Evolutionary conservation across 30 jellyfish, hydroid and myxozoan species (phyloP).

Genomic region (Pseudorhiza aurosa): DNA sequence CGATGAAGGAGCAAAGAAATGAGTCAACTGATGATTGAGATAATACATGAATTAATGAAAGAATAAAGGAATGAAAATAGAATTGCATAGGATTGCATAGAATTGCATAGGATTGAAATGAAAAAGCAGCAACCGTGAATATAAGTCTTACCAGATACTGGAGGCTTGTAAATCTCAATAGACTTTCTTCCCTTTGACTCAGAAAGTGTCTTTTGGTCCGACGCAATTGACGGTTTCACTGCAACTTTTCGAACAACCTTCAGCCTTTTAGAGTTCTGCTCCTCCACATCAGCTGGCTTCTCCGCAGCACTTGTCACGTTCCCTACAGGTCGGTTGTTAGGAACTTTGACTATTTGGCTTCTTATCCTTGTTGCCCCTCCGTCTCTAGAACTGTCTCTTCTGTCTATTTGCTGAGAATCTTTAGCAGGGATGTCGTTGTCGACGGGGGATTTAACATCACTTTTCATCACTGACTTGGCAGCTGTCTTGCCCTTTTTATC

Average conservation of each 20-base stretch:
- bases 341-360: conserved; percentile 35
- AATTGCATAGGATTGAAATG: too few species aligned
- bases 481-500: not conserved
- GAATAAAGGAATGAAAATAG: not conserved
- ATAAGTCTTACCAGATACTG: not conserved
- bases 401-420: not conserved
- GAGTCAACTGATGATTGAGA: not conserved
- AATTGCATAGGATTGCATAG: too few species aligned
- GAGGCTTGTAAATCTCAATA: conserved; percentile 66
- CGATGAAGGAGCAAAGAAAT: not conserved
- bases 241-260: conserved; percentile 50
- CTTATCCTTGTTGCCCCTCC: not conserved
- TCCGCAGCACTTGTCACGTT: not conserved
- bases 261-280: conserved; percentile 6
- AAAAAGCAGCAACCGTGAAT: not conserved
- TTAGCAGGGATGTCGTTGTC: not conserved
- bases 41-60: not conserved
- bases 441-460: not conserved
- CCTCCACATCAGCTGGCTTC: not conserved
- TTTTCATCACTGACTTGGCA: not conserved
- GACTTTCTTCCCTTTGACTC: conserved; percentile 30
- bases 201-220: not conserved
- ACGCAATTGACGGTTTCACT: conserved; percentile 2
- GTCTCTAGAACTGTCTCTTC: not conserved
- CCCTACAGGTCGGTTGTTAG: not conserved